Evolutionary conservation across 2,797 vertebrate species (phyloP), one percentile per base, ranked within the genome.

Genomic region (Centropyge bicolor): DNA sequence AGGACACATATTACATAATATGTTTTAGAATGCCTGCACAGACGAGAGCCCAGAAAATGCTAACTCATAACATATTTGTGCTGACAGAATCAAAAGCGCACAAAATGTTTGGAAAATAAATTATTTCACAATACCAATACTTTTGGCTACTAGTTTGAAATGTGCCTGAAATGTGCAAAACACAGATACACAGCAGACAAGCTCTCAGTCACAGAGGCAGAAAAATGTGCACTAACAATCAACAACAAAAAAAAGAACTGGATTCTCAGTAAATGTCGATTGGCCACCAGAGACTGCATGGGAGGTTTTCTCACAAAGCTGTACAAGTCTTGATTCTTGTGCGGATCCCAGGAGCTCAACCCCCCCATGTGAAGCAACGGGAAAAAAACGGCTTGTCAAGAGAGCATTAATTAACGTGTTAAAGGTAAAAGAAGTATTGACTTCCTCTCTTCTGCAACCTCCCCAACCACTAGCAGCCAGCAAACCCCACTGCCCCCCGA

Each of bases 351-450:
- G 87, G 95, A 94, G 94, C 87, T 93, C 88, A 91, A 87, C 67
- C 79, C 52, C 78, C 86, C 91, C 93, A 92, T 93, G 94, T 95
- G 94, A 94, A 92, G 86, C 90, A 83, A 73, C 64, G 73, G 82
- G 78, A 52, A 17, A 10, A 27, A 17, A 82, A 84, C 49, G 88
- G 93, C 94, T 95, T 95, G 95, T 96, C 95, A 95, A 90, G 93
- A 97, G 95, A 95, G 94, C 96, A 96, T 98, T 97, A 99, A 99
- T 98, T 98, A 97, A 97, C 95, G 96, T 93, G 96, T 96, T 97
- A 96, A 97, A 97, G 95, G 96, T 95, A 96, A 95, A 95, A 96
- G 94, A 95, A 96, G 96, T 96, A 97, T 96, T 95, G 97, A 97
- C 96, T 96, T 96, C 95, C 96, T 94, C 94, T 93, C 95, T 82